A percentile compares a stretch with the other conserved stretches of the same genome.
Evolutionary conservation across 2,888 invertebrate species (phyloP).

Genomic region (Omphaloscelis lunosa): DNA sequence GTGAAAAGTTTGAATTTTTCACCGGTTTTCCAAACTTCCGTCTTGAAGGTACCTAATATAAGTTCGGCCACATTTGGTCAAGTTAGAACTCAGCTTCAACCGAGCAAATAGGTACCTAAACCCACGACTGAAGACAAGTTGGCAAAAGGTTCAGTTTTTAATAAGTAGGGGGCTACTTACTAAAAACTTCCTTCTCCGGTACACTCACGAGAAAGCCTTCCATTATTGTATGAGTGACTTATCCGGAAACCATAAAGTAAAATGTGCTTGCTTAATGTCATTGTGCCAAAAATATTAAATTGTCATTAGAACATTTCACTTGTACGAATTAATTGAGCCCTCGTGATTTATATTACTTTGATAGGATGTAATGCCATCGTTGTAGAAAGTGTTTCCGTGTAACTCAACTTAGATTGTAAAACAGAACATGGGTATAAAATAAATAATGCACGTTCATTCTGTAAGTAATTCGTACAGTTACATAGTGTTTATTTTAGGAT

Average conservation of each 20-base stretch:
- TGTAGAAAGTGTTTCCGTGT: constrained; percentile 22
- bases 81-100: not conserved
- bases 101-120: not conserved
- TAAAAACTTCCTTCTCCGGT: not conserved
- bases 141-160: not conserved
- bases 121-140: not conserved
- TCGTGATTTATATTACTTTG: constrained; percentile 36
- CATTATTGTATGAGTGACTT: not conserved
- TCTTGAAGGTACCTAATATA: not conserved
- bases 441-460: not conserved
- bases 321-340: constrained; percentile 1
- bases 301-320: constrained; percentile 40
- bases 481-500: not conserved
- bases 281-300: constrained; percentile 39
- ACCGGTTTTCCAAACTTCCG: not conserved
- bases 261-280: not conserved
- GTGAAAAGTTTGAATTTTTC: not conserved
- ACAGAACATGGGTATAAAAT: too few species aligned
- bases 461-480: not conserved
- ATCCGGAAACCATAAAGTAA: constrained; percentile 8
- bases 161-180: too few species aligned
- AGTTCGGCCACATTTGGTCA: not conserved
- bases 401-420: not conserved
- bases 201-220: constrained; percentile 5
- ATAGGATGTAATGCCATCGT: constrained; percentile 19